Base-by-base conservation (phyloP, 2,888 invertebrate species). In the Volucella bombylans region DNA sequence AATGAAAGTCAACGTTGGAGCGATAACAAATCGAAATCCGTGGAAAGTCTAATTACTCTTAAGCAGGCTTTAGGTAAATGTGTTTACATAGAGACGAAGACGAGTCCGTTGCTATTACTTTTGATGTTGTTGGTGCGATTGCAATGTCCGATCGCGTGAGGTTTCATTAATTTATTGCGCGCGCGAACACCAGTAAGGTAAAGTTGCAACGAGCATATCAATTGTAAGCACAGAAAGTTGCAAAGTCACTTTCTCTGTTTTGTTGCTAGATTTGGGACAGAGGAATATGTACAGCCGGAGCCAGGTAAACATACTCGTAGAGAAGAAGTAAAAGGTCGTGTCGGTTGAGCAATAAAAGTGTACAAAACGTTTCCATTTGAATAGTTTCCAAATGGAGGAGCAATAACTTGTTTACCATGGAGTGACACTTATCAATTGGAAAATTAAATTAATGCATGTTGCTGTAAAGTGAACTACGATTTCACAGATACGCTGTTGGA, bases 241-340 rank as follows among this genome's bases (percentile, higher is more conserved):
- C 76, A 76, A 47, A 80, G 80, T 85, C 65, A 83, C 83, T 85
- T 85, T 85, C 83, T 81, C 83, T 76, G 80, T 61, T 57, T 59
- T 38, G 45, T 57, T 57, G 15, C 38, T 65, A 38, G 38, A 15
- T 52, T 59, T 68, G 59, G 67, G 55, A 78, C 50, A 57, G 45
- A 12, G 59, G 43, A 57, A 59, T 47, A 6, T 6, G 11, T 1
- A 12, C n/a, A 12, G 8, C n/a, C 39, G 15, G 14, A 39, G 43
- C 43, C 23, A 61, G 41, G 12, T 18, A 11, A 41, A 61, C 6
- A 14, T 39, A 39, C 4, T 57, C 39, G 39, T 57, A 15, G 3
- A 38, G n/a, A 8, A 38, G 15, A 39, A 57, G 15, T 10, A 39
- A 4, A 12, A 11, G 3, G 59, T 41, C 2, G 15, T 23, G 15